Evolutionary conservation across 2,888 invertebrate species (phyloP).

Genomic region (Eristalis tenax): DNA sequence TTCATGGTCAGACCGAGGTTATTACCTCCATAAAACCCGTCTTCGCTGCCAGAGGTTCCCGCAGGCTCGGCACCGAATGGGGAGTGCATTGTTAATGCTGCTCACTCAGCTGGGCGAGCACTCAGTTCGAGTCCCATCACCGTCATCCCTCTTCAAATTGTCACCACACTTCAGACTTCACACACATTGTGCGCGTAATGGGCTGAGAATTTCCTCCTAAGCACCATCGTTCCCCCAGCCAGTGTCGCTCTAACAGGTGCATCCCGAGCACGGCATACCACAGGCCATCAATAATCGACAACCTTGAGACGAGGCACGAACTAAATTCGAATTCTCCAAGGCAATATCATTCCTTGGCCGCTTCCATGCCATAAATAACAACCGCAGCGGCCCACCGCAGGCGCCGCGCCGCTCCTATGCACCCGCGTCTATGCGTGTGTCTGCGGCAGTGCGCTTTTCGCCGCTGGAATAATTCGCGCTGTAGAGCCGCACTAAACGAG

Average conservation of each 20-base stretch:
- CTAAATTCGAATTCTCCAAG: constrained; percentile 67
- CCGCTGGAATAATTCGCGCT: constrained; percentile 33
- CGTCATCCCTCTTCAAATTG: neutral
- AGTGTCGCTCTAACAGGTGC: constrained; percentile 56
- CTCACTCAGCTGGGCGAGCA: neutral
- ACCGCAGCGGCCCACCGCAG: constrained; percentile 24
- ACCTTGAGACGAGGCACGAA: constrained; percentile 69
- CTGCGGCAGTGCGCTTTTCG: neutral
- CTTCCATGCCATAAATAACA: constrained; percentile 62
- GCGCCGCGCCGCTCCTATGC: neutral
- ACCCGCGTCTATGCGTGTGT: no score
- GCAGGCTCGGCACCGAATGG: neutral
- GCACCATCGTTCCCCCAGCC: neutral
- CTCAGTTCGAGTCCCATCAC: neutral
- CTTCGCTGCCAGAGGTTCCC: neutral
- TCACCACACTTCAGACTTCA: neutral
- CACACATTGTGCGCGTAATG: constrained; percentile 29
- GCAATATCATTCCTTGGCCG: constrained; percentile 45
- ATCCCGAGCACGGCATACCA: neutral
- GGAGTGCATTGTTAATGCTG: neutral
- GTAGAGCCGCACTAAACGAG: constrained; percentile 28
- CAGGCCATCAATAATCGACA: constrained; percentile 48
- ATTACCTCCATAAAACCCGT: neutral
- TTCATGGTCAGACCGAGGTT: neutral
- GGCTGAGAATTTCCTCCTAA: neutral